These are phyloP conservation scores for Drosophila antonietae DNA, from an alignment of 2,888 invertebrate species.

Conservation along the genomic window DNA sequence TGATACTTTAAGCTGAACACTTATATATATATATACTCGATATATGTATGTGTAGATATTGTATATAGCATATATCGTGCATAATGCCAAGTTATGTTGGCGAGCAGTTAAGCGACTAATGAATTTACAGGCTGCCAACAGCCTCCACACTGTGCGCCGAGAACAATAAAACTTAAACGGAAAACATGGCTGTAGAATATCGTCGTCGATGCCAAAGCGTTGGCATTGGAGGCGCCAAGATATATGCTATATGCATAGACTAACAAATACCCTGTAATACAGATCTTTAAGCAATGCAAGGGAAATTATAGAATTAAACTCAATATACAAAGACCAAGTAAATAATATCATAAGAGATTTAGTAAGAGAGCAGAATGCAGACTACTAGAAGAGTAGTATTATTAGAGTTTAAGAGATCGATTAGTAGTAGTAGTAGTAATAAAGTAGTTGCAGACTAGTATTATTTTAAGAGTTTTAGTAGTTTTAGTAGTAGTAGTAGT, in stretches of 20 bases:
- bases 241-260: too few relatives aligned
- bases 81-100: constrained; percentile 38
- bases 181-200: constrained; percentile 67
- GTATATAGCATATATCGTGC: background rate
- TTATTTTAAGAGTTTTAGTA: background rate
- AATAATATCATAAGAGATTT: too few relatives aligned
- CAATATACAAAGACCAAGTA: too few relatives aligned
- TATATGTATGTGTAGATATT: background rate
- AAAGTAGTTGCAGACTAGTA: background rate
- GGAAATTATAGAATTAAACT: too few relatives aligned
- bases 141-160: constrained; percentile 57
- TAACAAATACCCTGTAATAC: constrained; percentile 11
- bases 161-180: constrained; percentile 76
- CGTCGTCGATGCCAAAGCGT: constrained; percentile 34
- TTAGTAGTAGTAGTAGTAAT: background rate
- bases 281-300: background rate
- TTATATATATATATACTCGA: background rate
- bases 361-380: background rate
- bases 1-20: constrained; percentile 8
- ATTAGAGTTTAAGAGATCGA: too few relatives aligned
- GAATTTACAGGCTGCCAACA: constrained; percentile 49
- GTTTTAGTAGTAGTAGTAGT: background rate
- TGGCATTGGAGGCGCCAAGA: constrained; percentile 22
- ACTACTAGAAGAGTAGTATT: too few relatives aligned
- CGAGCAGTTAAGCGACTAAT: constrained; percentile 51